A percentile compares a stretch with the other conserved stretches of the same genome.
Evolutionary conservation across 2,113 vertebrate genomes (phyloP).

Genomic region (Ctenomys sociabilis): DNA sequence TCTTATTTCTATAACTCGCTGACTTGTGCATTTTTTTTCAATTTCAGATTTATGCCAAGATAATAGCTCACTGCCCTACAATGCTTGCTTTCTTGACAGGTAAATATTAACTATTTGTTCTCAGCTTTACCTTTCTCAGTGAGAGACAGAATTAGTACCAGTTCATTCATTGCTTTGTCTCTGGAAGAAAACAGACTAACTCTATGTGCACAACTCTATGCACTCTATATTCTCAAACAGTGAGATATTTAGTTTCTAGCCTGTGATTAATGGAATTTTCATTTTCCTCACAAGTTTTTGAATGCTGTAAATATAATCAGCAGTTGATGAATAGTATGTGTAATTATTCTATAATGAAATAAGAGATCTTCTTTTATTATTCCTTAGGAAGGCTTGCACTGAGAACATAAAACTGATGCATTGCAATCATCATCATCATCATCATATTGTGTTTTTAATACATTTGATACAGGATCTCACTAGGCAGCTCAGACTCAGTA

Average conservation of each 20-base stretch:
- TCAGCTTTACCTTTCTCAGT: slow-evolving; percentile 47
- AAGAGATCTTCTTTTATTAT: background rate
- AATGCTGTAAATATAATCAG: background rate
- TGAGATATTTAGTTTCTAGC: background rate
- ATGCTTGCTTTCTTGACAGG: slow-evolving; percentile 58
- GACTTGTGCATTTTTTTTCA: slow-evolving; percentile 41
- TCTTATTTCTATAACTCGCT: slow-evolving; percentile 45
- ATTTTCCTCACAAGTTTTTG: background rate
- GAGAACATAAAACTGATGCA: background rate
- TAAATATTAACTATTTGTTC: slow-evolving; percentile 73
- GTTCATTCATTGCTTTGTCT: background rate
- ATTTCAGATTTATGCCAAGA: slow-evolving; percentile 45
- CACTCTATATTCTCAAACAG: background rate
- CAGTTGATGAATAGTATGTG: background rate
- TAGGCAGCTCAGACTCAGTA: too few relatives aligned
- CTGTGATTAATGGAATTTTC: background rate
- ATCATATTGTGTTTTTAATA: too few relatives aligned
- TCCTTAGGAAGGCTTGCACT: background rate
- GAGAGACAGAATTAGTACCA: slow-evolving; percentile 29
- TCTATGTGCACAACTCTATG: too few relatives aligned
- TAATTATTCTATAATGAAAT: slow-evolving; percentile 10
- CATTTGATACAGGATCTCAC: too few relatives aligned
- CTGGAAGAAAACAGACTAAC: background rate
- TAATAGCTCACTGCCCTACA: slow-evolving; percentile 48
- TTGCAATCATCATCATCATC: background rate